Evolutionary conservation across 2,113 vertebrate genomes (phyloP).

Genomic region (Brachyistius frenatus): DNA sequence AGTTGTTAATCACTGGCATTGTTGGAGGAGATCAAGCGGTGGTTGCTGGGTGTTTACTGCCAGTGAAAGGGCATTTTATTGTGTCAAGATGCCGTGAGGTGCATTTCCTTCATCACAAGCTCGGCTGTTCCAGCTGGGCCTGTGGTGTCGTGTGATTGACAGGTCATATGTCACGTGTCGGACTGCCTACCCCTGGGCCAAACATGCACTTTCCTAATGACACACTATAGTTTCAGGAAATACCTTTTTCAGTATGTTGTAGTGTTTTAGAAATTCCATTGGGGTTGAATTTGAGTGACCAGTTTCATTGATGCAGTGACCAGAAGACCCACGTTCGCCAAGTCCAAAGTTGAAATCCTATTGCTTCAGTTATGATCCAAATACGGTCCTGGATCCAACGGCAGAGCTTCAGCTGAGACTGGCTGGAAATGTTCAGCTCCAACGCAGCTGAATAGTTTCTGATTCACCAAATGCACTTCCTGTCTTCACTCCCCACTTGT

Average conservation of each 20-base stretch:
- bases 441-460: conserved; percentile 58
- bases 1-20: conserved; percentile 71
- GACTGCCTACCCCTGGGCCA: conserved; percentile 12
- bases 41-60: conserved; percentile 62
- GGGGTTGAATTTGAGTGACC: neutral
- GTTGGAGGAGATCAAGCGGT: conserved; percentile 68
- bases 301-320: conserved; percentile 2
- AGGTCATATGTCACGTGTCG: conserved; percentile 67
- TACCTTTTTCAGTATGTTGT: neutral
- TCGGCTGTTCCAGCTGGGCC: conserved; percentile 68
- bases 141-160: conserved; percentile 64
- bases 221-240: neutral
- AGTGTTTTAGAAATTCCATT: neutral
- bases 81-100: conserved; percentile 58
- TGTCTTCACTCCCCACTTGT: conserved; percentile 19
- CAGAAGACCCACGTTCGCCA: conserved; percentile 16
- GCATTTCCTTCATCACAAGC: conserved; percentile 30
- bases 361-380: conserved; percentile 60
- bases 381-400: conserved; percentile 59
- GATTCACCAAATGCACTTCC: conserved; percentile 38
- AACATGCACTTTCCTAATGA: conserved; percentile 17
- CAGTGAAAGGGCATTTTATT: conserved; percentile 63
- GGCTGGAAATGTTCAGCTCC: conserved; percentile 48
- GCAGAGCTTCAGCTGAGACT: conserved; percentile 27
- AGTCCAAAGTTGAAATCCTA: conserved; percentile 37